Conservation (phyloP, 1,140 invertebrate genomes). For the Listronotus bonariensis region DNA sequence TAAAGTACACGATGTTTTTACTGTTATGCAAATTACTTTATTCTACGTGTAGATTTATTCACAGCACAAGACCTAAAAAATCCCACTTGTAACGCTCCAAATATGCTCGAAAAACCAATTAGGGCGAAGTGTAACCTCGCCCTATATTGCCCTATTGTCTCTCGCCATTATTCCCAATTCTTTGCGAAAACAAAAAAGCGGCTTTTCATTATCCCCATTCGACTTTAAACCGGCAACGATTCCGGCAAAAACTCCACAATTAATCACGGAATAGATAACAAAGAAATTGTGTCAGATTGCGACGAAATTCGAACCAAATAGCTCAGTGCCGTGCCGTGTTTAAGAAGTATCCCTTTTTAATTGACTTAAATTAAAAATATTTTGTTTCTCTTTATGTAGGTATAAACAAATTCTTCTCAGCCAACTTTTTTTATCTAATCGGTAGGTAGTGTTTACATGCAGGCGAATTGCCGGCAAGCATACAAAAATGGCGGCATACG, state of each 20-base stretch:
- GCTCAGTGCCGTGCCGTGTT: not conserved
- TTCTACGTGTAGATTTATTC: too few species aligned
- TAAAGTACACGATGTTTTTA: too few species aligned
- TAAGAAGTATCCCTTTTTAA: too few species aligned
- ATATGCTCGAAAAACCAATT: conserved; percentile 1
- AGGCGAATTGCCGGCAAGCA: too few species aligned
- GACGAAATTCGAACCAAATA: conserved; percentile 1
- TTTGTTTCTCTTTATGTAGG: too few species aligned
- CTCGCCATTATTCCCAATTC: not conserved
- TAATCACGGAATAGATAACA: conserved; percentile 22
- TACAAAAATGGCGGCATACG: too few species aligned
- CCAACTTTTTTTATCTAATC: too few species aligned
- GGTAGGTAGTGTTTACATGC: too few species aligned
- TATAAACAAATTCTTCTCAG: too few species aligned
- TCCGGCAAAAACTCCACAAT: conserved; percentile 19
- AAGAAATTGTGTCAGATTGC: conserved; percentile 20
- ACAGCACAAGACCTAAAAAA: not conserved
- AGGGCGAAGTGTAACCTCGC: conserved; percentile 3
- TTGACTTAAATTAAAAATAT: too few species aligned
- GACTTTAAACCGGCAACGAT: not conserved
- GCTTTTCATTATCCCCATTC: conserved; percentile 16
- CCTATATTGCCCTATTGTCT: conserved; percentile 23
- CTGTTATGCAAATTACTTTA: too few species aligned
- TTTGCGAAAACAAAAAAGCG: conserved; percentile 18
- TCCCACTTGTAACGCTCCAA: conserved; percentile 9